These are phyloP conservation scores for Cynodonichthys magdalenae DNA, from an alignment of 2,797 vertebrate genomes.

Conservation along the genomic window DNA sequence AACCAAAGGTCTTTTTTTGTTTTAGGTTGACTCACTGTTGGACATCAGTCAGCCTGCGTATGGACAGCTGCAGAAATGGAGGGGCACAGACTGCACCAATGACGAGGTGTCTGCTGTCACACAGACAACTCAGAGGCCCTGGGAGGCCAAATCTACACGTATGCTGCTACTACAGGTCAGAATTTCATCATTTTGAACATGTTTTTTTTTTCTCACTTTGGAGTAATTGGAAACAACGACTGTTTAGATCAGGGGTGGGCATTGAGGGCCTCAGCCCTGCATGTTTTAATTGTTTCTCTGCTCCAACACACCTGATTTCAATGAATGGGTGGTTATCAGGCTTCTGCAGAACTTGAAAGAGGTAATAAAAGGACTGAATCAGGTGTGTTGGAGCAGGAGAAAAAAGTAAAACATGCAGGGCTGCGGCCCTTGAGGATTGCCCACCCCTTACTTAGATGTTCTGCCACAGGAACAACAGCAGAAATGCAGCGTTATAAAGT, in stretches of 20 bases:
- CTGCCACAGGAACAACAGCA: neutral
- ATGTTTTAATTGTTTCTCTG: too few relatives aligned
- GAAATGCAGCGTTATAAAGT: neutral
- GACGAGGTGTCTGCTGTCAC: slow-evolving; percentile 88
- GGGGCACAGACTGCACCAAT: slow-evolving; percentile 86
- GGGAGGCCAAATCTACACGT: slow-evolving; percentile 90
- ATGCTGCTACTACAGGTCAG: slow-evolving; percentile 92
- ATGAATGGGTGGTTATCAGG: too few relatives aligned
- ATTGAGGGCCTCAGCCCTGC: too few relatives aligned
- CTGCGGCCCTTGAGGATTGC: too few relatives aligned
- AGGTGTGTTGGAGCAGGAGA: too few relatives aligned
- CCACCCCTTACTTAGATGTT: too few relatives aligned
- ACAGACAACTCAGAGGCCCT: slow-evolving; percentile 85
- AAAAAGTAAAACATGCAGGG: too few relatives aligned
- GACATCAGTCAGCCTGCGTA: slow-evolving; percentile 94
- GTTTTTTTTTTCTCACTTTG: neutral
- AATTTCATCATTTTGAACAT: neutral
- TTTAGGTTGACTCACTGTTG: slow-evolving; percentile 87
- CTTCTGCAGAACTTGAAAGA: too few relatives aligned
- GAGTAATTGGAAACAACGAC: neutral
- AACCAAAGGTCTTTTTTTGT: slow-evolving; percentile 25
- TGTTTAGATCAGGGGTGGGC: too few relatives aligned
- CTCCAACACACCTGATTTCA: too few relatives aligned
- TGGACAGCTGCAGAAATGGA: slow-evolving; percentile 88
- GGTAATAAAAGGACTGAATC: too few relatives aligned